Base-by-base conservation (phyloP, 2,797 vertebrate species). In the Salarias fasciatus region DNA sequence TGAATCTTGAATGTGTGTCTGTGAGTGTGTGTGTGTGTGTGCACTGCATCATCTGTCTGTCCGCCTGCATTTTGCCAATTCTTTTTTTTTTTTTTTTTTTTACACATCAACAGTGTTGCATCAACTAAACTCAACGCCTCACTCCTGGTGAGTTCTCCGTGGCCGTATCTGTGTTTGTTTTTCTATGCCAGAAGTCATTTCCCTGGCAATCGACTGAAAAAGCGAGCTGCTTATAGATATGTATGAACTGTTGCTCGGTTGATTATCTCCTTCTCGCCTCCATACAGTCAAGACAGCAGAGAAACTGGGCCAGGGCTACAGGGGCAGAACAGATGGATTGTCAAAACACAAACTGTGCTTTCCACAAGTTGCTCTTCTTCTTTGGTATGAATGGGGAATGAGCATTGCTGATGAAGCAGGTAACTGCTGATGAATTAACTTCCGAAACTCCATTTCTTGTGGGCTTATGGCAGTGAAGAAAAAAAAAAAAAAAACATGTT, bases 261-360 rank as follows among this genome's bases (percentile, higher is more conserved):
- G 41, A 50, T 15, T 71, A 41, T 50, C 49, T 42, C 29, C 63
- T 46, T 55, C 28, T 54, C 1, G 8, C 28, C 31, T 45, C 24
- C 47, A 50, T 43, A 41, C 38, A 46, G 68, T 70, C 61, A 45
- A 70, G 56, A 60, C 15, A 24, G 52, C 31, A 36, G 13, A 67
- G 61, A 78, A 85, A 72, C 35, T 83, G 72, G 79, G 65, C 54
- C 82, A 81, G 50, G 61, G 69, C 80, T 69, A 69, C 71, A 67
- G 80, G 62, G 42, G 73, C 69, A 77, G 48, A 75, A 65, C 79
- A 79, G 71, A 82, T 80, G 62, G 42, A 77, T 68, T 50, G 55
- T 73, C 66, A 66, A 31, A 38, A 38, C 46, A 13, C 55, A 13
- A 31, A 52, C 50, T 42, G 35, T 28, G 13, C 45, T 69, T 72